Evolutionary conservation across 2,888 invertebrate genomes (phyloP).

Genomic region (Pandemis corylana): DNA sequence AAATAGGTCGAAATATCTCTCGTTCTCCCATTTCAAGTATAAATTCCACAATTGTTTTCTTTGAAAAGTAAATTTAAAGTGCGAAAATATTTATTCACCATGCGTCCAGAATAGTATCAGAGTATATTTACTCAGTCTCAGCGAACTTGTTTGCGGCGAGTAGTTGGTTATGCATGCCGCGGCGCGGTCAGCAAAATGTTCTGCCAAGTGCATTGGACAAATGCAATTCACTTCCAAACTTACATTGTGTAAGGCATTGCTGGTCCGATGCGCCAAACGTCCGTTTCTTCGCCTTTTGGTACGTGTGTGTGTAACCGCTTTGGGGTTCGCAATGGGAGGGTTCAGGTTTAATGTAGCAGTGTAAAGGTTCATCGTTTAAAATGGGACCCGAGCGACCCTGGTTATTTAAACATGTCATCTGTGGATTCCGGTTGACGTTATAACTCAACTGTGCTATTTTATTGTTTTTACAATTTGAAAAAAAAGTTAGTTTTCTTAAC

Average conservation of each 20-base stretch:
- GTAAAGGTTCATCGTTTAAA: slow-evolving; percentile 2
- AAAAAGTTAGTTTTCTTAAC: background rate
- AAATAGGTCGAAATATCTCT: background rate
- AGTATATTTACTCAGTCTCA: slow-evolving; percentile 69
- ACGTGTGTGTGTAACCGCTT: slow-evolving; percentile 11
- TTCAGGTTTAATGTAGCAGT: background rate
- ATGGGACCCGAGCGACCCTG: background rate
- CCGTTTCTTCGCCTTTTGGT: slow-evolving; percentile 26
- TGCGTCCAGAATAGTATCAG: slow-evolving; percentile 37
- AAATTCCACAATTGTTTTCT: background rate
- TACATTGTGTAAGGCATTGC: slow-evolving; percentile 51
- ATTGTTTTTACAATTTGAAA: background rate
- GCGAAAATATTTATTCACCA: slow-evolving; percentile 31
- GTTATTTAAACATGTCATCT: background rate
- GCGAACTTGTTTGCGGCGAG: slow-evolving; percentile 62
- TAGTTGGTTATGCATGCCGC: slow-evolving; percentile 69
- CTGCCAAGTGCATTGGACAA: slow-evolving; percentile 67
- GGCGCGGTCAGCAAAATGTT: slow-evolving; percentile 63
- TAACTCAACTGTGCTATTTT: background rate
- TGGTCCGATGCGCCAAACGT: slow-evolving; percentile 26
- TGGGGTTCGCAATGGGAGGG: background rate
- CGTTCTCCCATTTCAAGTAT: background rate
- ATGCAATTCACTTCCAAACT: slow-evolving; percentile 62
- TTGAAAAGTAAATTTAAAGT: slow-evolving; percentile 11
- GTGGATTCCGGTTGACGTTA: background rate